phyloP scores from a whole-genome alignment of 2,888 invertebrate genomes.

The Drosophila yooni region DNA sequence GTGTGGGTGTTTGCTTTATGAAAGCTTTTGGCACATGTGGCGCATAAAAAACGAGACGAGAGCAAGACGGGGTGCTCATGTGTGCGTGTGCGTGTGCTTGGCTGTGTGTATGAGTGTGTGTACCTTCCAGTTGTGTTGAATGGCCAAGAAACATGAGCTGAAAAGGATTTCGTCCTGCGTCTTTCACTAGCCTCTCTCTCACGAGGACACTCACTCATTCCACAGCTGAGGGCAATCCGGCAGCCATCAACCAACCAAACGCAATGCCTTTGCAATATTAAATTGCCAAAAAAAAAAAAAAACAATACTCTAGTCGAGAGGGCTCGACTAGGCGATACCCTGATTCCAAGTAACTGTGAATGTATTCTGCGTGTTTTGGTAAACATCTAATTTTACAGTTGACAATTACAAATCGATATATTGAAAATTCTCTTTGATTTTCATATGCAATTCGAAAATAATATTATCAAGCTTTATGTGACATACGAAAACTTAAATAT shows the following conservation, averaged over 20 bases:
- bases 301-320: not conserved
- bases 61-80: constrained; percentile 29
- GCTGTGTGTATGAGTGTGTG: constrained; percentile 14
- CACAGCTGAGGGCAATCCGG: constrained; percentile 36
- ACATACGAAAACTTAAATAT: not conserved
- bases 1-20: constrained; percentile 70
- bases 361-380: not conserved
- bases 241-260: constrained; percentile 45
- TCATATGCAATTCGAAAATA: not conserved
- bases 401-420: not conserved
- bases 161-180: constrained; percentile 75
- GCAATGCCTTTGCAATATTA: constrained; percentile 76
- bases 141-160: constrained; percentile 72
- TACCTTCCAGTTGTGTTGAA: constrained; percentile 63
- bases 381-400: not conserved
- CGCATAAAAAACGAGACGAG: constrained; percentile 75
- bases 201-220: constrained; percentile 39
- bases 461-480: not conserved
- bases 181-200: constrained; percentile 50
- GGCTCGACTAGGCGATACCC: not conserved
- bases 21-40: constrained; percentile 80
- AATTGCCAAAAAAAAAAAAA: constrained; percentile 74
- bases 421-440: not conserved
- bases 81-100: constrained; percentile 2
- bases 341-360: not conserved